A percentile compares a stretch with the other conserved stretches of the same genome.
Evolutionary conservation across 2,888 invertebrate genomes (phyloP).

Genomic region (Hofmannophila pseudospretella): DNA sequence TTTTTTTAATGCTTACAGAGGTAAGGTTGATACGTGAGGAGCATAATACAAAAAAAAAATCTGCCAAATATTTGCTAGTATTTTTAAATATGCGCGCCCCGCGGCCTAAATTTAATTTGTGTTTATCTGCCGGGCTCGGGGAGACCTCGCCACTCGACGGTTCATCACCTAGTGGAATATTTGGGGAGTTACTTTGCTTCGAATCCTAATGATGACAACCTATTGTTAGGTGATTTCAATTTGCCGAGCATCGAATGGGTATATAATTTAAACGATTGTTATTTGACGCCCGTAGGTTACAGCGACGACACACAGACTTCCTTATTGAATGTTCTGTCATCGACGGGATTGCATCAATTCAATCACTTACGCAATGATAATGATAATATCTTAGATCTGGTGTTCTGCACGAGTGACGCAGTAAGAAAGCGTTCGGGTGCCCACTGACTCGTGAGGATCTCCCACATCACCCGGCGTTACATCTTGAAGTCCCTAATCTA

Average conservation of each 20-base stretch:
- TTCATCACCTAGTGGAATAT: neutral
- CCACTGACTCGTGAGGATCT: too few relatives aligned
- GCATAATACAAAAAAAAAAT: too few relatives aligned
- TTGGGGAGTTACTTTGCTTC: neutral
- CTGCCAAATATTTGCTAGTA: too few relatives aligned
- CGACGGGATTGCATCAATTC: neutral
- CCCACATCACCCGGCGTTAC: too few relatives aligned
- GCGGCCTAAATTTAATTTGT: constrained; percentile 3
- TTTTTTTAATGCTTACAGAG: too few relatives aligned
- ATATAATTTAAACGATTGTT: neutral
- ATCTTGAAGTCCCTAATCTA: too few relatives aligned
- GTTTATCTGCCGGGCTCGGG: neutral
- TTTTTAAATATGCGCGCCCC: neutral
- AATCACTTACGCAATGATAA: neutral
- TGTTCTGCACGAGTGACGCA: too few relatives aligned
- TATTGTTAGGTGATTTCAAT: constrained; percentile 4
- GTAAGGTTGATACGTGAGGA: too few relatives aligned
- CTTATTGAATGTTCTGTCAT: neutral
- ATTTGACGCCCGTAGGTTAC: neutral
- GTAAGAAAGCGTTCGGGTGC: too few relatives aligned
- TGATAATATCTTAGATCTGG: neutral
- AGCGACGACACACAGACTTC: neutral
- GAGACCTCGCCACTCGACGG: neutral
- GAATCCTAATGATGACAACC: neutral
- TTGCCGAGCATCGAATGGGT: neutral